phyloP scores from a whole-genome alignment of 2,113 vertebrate species.

The Thymallus thymallus region DNA sequence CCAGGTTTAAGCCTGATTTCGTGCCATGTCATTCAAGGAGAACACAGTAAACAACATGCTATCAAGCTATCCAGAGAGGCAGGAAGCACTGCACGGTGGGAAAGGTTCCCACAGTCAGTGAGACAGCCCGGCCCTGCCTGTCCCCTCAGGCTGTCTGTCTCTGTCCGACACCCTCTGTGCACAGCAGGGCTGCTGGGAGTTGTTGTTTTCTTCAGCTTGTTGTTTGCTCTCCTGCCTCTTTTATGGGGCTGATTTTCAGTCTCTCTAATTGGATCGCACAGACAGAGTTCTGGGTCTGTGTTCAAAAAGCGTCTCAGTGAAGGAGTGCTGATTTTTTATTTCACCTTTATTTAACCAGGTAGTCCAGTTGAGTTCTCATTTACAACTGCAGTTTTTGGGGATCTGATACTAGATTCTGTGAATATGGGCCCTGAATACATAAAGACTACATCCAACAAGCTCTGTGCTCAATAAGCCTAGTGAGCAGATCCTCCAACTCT shows the following conservation, averaged over 20 bases:
- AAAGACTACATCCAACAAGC: too few relatives aligned
- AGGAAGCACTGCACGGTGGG: not conserved
- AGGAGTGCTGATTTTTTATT: too few relatives aligned
- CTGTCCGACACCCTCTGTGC: conserved; percentile 33
- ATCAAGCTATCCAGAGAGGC: conserved; percentile 17
- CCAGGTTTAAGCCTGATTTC: too few relatives aligned
- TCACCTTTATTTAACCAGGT: too few relatives aligned
- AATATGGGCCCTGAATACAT: too few relatives aligned
- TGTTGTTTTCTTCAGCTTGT: conserved; percentile 34
- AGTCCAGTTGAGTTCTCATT: too few relatives aligned
- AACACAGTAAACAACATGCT: conserved; percentile 13
- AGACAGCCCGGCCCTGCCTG: conserved; percentile 18
- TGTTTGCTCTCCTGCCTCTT: conserved; percentile 31
- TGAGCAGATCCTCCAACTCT: too few relatives aligned
- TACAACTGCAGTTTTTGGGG: too few relatives aligned
- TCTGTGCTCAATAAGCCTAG: too few relatives aligned
- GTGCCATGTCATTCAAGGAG: not conserved
- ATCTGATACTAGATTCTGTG: too few relatives aligned
- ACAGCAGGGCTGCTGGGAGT: conserved; percentile 37
- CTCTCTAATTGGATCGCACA: conserved; percentile 37
- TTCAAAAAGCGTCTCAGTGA: too few relatives aligned
- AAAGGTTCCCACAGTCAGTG: conserved; percentile 40
- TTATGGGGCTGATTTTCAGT: conserved; percentile 44
- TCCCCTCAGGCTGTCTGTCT: conserved; percentile 30
- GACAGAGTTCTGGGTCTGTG: not conserved